Evolutionary conservation across 2,888 invertebrate genomes (phyloP), one percentile per base, ranked within the genome.

Genomic region (Tuberolachnus salignus): DNA sequence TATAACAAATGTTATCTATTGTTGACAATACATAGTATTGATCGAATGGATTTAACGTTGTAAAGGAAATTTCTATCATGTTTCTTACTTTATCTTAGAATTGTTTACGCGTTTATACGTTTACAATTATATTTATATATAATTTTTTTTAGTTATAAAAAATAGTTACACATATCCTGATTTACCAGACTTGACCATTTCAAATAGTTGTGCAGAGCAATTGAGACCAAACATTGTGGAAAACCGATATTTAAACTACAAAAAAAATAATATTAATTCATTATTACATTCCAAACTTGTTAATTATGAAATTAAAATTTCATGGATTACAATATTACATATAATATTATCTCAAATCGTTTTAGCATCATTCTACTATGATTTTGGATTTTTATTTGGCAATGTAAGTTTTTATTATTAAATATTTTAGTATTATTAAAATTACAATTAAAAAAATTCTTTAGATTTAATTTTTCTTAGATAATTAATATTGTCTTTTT

Each of bases 301-400:
- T 21, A 59, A 59, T 44, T 61, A 69, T 69, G 10, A 67, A 69
- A 59, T 78, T 21, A 59, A 69, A 42, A 46, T 51, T 49, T 61
- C 69, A n/a, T 34, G 3, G 11, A 42, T 23, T 34, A 69, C 78
- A 14, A 42, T 51, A 1, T 19, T 78, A 23, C 67, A 78, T 4
- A 42, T 78, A n/a, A 14, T 69, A 61, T 42, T 78, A 55, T 78
- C 78, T 34, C 78, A 78, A 67, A 11, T 78, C 9, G 59, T 69
- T 59, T 61, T 78, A 51, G 51, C 55, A 42, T 34, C 61, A 59
- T 34, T 78, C 3, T 78, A 69, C 51, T 59, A 69, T 42, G 59
- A 78, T 23, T 49, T 78, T 21, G 78, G 78, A 69, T 69, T 69
- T 78, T 57, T 78, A 59, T 78, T 78, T 69, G 78, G 67, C 46